Evolutionary conservation across 2,888 invertebrate species (phyloP), one percentile per base, ranked within the genome.

Genomic region (Mechanitis mazaeus): DNA sequence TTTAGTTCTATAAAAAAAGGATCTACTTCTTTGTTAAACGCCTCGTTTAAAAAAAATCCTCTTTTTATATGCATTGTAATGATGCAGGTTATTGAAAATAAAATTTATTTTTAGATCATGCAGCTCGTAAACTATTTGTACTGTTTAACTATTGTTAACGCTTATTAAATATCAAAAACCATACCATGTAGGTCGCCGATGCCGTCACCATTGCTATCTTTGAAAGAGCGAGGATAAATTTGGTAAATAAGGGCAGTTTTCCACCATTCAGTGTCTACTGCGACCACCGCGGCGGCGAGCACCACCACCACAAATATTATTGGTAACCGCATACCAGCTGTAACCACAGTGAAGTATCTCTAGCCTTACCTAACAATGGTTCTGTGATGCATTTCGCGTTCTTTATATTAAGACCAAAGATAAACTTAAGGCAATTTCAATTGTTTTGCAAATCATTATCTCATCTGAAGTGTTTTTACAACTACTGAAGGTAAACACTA

Each of bases 201-300:
- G 0, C 96, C 96, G 75, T 95, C 94, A 0, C 92, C 92, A 74
- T 94, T 79, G 63, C 92, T 92, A 78, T 97, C 97, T 75, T 92
- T 92, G 84, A 94, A 96, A 0, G 95, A 94, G 64, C 94, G 89
- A 1, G 95, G 94, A 76, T 94, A 94, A 60, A 95, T 93, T 81
- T 96, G 95, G 81, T 96, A 96, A 64, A 95, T 88, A 4, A 94
- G 89, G 1, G 93, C 91, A n/a, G 92, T 93, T 74, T 94, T 91
- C 93, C 94, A 95, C 96, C 96, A 96, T 66, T 93, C 91, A 33
- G 74, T 70, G 42, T 75, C 80, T 1, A 67, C 61, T 1, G 67
- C 64, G n/a, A 53, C 59, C 28, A 42, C 64, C 46, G 60, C 38
- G 33, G 66, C 31, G 33, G 56, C 62, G 6, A 63, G 31, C 1